phyloP scores from a whole-genome alignment of 2,888 invertebrate species.

The Augiades crinisus region DNA sequence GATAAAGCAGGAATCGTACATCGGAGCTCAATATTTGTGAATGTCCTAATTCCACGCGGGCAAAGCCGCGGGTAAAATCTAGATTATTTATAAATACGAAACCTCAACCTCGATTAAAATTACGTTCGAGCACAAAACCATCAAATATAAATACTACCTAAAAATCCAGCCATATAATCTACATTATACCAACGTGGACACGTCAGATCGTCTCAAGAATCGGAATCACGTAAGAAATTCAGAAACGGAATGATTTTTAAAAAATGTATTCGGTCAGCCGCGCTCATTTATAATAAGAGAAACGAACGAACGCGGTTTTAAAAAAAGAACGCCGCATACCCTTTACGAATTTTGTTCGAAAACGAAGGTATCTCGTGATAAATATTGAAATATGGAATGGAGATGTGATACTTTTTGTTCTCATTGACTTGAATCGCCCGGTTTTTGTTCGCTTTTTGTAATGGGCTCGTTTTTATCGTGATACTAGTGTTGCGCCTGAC shows the following conservation, averaged over 20 bases:
- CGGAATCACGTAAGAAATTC: constrained; percentile 43
- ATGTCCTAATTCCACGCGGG: too few relatives aligned
- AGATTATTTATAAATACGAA: too few relatives aligned
- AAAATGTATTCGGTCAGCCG: constrained; percentile 51
- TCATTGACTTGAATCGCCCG: constrained; percentile 33
- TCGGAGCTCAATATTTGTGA: too few relatives aligned
- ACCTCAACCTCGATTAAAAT: too few relatives aligned
- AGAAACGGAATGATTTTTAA: constrained; percentile 63
- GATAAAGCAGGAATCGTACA: too few relatives aligned
- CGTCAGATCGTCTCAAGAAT: constrained; percentile 19
- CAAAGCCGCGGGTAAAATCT: too few relatives aligned
- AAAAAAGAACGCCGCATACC: constrained; percentile 44
- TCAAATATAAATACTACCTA: too few relatives aligned
- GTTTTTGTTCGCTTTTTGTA: constrained; percentile 19
- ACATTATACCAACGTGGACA: constrained; percentile 4
- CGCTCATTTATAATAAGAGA: constrained; percentile 72
- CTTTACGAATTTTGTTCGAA: constrained; percentile 73
- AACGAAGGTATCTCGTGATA: constrained; percentile 76
- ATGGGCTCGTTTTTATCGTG: constrained; percentile 49
- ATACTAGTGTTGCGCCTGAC: neutral
- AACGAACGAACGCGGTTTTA: constrained; percentile 48
- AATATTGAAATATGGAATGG: constrained; percentile 79
- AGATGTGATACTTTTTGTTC: constrained; percentile 66
- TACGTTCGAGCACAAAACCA: too few relatives aligned
- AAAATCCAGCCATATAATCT: constrained; percentile 4